phyloP scores from a whole-genome alignment of 2,888 invertebrate genomes.

The Thereva unica region DNA sequence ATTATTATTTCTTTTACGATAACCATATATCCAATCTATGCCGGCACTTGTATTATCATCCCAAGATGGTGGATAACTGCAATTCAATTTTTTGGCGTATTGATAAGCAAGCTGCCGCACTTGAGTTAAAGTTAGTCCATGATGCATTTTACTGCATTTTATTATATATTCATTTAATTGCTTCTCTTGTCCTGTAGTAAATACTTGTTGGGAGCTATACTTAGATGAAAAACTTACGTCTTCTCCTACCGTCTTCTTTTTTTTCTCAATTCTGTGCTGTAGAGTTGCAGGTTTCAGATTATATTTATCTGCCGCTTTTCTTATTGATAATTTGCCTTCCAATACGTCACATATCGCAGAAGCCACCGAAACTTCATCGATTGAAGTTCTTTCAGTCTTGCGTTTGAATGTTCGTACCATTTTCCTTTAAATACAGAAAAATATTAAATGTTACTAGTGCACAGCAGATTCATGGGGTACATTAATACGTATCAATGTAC shows the following conservation, averaged over 20 bases:
- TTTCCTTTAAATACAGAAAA: not conserved
- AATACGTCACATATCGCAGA: constrained; percentile 6
- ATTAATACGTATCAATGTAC: too few species aligned
- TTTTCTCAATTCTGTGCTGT: constrained; percentile 12
- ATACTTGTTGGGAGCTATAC: too few species aligned
- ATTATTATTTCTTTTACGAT: constrained; percentile 11
- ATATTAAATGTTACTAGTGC: too few species aligned
- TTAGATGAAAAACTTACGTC: too few species aligned
- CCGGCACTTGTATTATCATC: constrained; percentile 8
- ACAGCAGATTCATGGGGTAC: too few species aligned
- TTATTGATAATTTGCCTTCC: constrained; percentile 16
- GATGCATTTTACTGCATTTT: too few species aligned
- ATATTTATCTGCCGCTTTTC: constrained; percentile 15
- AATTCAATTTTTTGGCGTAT: constrained; percentile 3
- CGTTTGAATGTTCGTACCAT: constrained; percentile 10
- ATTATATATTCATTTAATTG: too few species aligned
- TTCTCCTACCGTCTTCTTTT: not conserved
- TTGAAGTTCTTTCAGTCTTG: constrained; percentile 1
- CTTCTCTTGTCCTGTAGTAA: too few species aligned
- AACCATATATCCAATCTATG: constrained; percentile 9
- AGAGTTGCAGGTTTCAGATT: constrained; percentile 15
- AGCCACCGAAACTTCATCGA: constrained; percentile 13
- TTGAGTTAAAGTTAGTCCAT: too few species aligned
- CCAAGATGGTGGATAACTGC: constrained; percentile 16
- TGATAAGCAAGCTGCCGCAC: too few species aligned